Percentiles rank a stretch among this genome's conserved stretches.
Evolutionary conservation across 1,140 invertebrate species (phyloP).

Genomic region (Bombus turneri): DNA sequence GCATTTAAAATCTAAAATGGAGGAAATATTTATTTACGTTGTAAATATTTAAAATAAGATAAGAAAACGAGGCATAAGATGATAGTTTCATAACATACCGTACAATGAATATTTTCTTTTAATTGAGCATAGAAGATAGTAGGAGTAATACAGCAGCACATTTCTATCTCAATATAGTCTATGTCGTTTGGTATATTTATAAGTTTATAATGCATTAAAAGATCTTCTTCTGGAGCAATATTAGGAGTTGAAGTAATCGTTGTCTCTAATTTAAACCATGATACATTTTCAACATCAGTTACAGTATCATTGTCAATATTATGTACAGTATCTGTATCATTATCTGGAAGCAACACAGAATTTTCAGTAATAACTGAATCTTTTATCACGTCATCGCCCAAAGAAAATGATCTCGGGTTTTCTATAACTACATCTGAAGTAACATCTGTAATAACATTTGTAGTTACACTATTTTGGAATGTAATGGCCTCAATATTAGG

Average conservation of each 20-base stretch:
- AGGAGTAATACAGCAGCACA: conserved; percentile 27
- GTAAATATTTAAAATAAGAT: conserved; percentile 1
- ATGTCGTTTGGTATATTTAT: conserved; percentile 49
- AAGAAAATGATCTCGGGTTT: neutral
- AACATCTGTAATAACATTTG: neutral
- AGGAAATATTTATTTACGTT: conserved; percentile 15
- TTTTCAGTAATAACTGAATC: conserved; percentile 42
- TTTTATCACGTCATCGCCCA: neutral
- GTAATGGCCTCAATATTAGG: neutral
- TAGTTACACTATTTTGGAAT: neutral
- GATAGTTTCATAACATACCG: conserved; percentile 11
- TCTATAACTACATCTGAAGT: neutral
- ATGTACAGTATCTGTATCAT: neutral
- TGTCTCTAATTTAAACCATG: neutral
- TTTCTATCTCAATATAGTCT: conserved; percentile 60
- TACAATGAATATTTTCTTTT: conserved; percentile 50
- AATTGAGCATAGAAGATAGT: conserved; percentile 49
- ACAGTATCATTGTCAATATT: neutral
- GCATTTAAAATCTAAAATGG: conserved; percentile 51
- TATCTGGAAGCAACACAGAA: neutral
- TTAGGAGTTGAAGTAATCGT: conserved; percentile 47
- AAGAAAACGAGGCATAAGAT: neutral
- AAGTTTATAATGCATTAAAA: conserved; percentile 20
- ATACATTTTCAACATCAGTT: conserved; percentile 29
- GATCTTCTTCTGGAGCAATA: conserved; percentile 10